Base-by-base conservation (phyloP, 2,888 invertebrate species). In the Melanotus villosus region DNA sequence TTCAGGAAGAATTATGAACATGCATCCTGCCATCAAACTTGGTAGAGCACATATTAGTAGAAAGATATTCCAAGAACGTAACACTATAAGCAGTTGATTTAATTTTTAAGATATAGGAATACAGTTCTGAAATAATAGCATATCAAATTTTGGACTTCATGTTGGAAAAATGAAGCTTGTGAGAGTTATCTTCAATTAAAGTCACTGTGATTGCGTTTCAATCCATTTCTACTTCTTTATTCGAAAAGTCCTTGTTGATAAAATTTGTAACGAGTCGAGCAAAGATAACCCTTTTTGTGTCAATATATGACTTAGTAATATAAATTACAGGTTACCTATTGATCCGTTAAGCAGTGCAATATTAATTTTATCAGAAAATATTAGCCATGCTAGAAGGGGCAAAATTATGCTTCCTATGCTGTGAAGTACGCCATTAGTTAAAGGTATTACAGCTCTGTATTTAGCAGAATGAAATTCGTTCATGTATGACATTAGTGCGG, bases 401-500 rank as follows among this genome's bases (percentile, higher is more conserved):
- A 93, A 85, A n/a, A 90, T 84, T 57, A 90, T 86, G 74, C 88
- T 90, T 41, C 89, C 92, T 16, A 89, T 78, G 57, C 90, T 89
- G 78, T 90, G 90, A 79, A 91, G 89, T n/a, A 91, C 84, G 60
- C 92, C 91, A 19, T 90, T 86, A 58, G 90, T 85, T 77, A 92
- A 87, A 70, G 92, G 87, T 36, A 92, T 88, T 10, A 89, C 86
- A 0, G 90, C 87, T 7, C 93, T 87, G 74, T 92, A 87, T 68
- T 89, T 87, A 0, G 88, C 85, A 19, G 90, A 87, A 80, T 94
- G 93, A 63, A 93, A 88, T 82, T 94, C 94, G 0, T 92, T 90
- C 47, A 93, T 78, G 81, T 93, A 93, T 0, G 92, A 88, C 78
- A 91, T 88, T 45, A 92, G 82, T 2, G 93, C 90, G 0, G 93